Evolutionary conservation across 2,113 vertebrate species (phyloP), one percentile per base, ranked within the genome.

Genomic region (Leptodactylus fuscus): DNA sequence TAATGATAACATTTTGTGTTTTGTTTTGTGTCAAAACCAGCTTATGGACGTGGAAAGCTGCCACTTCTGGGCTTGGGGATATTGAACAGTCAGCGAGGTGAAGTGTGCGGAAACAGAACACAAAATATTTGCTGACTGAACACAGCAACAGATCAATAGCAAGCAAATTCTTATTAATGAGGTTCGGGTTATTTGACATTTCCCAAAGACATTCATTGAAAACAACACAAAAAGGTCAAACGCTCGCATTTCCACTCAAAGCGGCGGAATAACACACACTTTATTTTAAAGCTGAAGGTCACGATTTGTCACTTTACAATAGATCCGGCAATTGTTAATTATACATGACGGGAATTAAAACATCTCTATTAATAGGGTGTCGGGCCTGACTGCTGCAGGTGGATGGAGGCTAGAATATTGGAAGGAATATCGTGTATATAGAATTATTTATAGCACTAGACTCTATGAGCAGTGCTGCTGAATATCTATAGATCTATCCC

Each of bases 141-240:
- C 81, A 76, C 84, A 87, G 76, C 67, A 85, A 85, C 67, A 62
- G 77, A 90, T 92, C 85, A 85, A 90, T 89, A 85, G 18, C 13
- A 87, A 86, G 65, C 46, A 90, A 90, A 88, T 87, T 88, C 22
- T 81, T 88, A 85, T 91, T 91, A 89, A 90, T 90, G 86, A 87
- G 88, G 79, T 88, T 91, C 89, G 91, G 83, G 88, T 90, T 89
- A 80, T 91, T 91, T 89, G 84, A 67, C 87, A 86, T 88, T 90
- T 90, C 36, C 79, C 89, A 85, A 90, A 81, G 87, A 87, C 87
- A 73, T 74, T 88, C 67, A 81, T 58, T 88, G 89, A 70, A 89
- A 92, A 82, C 1, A 3, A 0, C 13, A 88, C 73, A 78, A 85
- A 85, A 86, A 29, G 89, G n/a, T 88, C 81, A 90, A 71, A 81